Percentiles rank a stretch among this genome's conserved stretches.
Conservation (phyloP, 2,888 invertebrate genomes). For the Lasioglossum marginatum region DNA sequence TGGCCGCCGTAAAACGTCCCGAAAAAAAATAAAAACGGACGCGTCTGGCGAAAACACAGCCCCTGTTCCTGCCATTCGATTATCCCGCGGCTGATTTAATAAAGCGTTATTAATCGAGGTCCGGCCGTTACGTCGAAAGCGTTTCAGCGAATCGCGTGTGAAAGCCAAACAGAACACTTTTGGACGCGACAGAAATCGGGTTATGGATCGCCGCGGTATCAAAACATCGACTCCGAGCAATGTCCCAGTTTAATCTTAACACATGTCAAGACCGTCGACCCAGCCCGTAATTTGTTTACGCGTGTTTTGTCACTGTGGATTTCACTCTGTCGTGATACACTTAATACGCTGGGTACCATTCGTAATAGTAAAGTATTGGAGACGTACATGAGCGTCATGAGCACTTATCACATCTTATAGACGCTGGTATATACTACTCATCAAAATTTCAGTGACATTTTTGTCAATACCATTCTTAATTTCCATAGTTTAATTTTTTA, state of each 20-base stretch:
- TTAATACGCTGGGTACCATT: neutral
- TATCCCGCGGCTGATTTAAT: constrained; percentile 8
- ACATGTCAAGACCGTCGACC: neutral
- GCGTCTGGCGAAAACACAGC: constrained; percentile 4
- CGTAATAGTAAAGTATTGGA: neutral
- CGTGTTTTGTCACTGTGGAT: neutral
- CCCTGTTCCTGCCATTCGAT: neutral
- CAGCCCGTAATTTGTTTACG: neutral
- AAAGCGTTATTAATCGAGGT: constrained; percentile 16
- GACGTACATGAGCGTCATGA: neutral
- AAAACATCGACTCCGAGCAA: neutral
- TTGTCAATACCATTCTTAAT: no score
- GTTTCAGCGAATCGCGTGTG: neutral
- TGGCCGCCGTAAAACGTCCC: neutral
- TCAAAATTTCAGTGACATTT: no score
- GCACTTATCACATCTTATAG: no score
- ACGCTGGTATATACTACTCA: no score
- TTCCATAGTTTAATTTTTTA: no score
- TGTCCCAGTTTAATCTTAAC: constrained; percentile 6
- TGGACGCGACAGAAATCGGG: neutral
- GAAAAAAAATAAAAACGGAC: neutral
- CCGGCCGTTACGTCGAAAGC: neutral
- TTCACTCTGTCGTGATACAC: neutral
- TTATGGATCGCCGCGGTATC: neutral
- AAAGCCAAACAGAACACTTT: neutral